Conservation (phyloP, 1,140 invertebrate genomes). For the Thalassaphorura encarpata region DNA sequence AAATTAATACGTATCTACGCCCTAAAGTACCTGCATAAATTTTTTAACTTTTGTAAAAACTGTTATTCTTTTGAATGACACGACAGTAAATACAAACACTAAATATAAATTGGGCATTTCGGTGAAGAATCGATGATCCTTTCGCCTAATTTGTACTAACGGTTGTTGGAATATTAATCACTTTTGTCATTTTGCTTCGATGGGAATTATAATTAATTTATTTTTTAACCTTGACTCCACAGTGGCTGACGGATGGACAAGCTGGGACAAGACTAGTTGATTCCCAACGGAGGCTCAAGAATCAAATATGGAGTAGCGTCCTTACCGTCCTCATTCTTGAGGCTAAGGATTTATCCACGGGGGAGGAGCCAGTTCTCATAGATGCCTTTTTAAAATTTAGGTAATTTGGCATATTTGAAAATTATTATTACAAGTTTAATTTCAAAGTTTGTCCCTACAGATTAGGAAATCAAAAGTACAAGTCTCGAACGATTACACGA, state of each 20-base stretch:
- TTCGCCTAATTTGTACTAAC: no score
- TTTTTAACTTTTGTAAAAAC: no score
- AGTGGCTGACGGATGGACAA: slow-evolving; percentile 29
- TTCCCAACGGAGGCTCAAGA: slow-evolving; percentile 68
- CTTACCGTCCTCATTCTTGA: slow-evolving; percentile 93
- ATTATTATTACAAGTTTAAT: neutral
- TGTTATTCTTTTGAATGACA: no score
- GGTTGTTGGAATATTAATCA: no score
- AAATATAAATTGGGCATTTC: no score
- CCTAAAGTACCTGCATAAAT: no score
- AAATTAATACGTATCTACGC: no score
- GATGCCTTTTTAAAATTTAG: slow-evolving; percentile 96
- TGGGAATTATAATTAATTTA: neutral
- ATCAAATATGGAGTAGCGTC: slow-evolving; percentile 88
- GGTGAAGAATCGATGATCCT: no score
- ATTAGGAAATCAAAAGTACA: slow-evolving; percentile 95
- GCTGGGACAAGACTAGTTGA: slow-evolving; percentile 45
- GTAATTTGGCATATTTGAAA: slow-evolving; percentile 41
- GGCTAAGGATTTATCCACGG: slow-evolving; percentile 82
- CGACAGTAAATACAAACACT: no score
- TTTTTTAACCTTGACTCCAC: neutral
- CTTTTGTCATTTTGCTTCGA: no score
- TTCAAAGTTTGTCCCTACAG: slow-evolving; percentile 42
- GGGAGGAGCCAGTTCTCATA: slow-evolving; percentile 63
- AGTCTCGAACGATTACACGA: slow-evolving; percentile 83